Percentiles rank a stretch among this genome's conserved stretches.
These are phyloP conservation scores for Hydrotaea diabolus DNA, from an alignment of 2,888 invertebrate genomes.

Conservation along the genomic window DNA sequence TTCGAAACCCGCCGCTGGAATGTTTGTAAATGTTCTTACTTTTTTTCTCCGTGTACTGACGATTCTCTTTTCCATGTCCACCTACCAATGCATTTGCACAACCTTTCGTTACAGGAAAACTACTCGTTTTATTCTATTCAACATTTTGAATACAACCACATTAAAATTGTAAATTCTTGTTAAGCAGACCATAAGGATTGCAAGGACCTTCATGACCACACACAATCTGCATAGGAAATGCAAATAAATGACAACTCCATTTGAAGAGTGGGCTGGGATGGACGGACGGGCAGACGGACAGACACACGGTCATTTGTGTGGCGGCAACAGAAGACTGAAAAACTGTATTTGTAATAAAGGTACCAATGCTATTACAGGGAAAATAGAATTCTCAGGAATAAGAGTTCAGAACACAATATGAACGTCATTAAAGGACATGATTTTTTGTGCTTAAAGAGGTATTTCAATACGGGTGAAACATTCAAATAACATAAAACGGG, in stretches of 20 bases:
- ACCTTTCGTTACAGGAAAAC: not conserved
- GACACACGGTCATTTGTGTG: slow-evolving; percentile 3
- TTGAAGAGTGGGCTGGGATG: not conserved
- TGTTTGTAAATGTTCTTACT: too few relatives aligned
- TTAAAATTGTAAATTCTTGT: slow-evolving; percentile 35
- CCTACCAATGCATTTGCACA: not conserved
- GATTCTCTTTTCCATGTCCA: too few relatives aligned
- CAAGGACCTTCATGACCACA: slow-evolving; percentile 26
- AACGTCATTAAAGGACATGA: slow-evolving; percentile 11
- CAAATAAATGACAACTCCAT: not conserved
- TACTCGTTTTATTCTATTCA: not conserved
- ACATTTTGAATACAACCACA: slow-evolving; percentile 19
- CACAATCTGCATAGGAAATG: slow-evolving; percentile 36
- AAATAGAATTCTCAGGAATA: not conserved
- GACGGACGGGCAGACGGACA: not conserved
- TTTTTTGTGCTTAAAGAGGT: not conserved
- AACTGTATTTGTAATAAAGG: slow-evolving; percentile 20
- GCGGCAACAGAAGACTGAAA: not conserved
- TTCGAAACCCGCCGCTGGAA: too few relatives aligned
- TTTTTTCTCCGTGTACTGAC: too few relatives aligned
- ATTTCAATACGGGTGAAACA: not conserved
- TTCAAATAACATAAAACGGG: not conserved
- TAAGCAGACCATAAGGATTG: slow-evolving; percentile 44
- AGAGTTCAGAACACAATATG: not conserved
- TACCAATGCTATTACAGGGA: not conserved